Percentiles rank a stretch among this genome's conserved stretches.
Conservation (phyloP, 2,113 vertebrate species). For the Astur gentilis region DNA sequence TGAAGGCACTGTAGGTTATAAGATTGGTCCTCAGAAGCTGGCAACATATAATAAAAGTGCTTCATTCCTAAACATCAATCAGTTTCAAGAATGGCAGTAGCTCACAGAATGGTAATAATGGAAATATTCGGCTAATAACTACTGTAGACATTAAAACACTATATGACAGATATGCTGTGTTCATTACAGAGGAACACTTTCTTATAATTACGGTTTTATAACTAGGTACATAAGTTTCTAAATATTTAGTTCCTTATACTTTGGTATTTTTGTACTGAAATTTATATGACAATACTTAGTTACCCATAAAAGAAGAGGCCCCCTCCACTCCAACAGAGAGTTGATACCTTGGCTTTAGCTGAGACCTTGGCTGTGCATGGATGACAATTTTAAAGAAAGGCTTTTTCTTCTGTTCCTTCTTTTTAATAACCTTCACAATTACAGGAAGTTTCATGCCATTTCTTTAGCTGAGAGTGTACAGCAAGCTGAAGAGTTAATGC, state of each 20-base stretch:
- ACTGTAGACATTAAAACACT: constrained; percentile 45
- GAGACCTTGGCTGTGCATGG: not conserved
- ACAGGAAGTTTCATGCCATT: not conserved
- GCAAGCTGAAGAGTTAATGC: not conserved
- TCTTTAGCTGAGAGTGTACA: not conserved
- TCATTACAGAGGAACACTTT: constrained; percentile 37
- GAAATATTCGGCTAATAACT: constrained; percentile 64
- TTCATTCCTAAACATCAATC: constrained; percentile 74
- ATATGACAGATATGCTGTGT: constrained; percentile 23
- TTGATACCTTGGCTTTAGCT: not conserved
- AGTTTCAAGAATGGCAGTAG: constrained; percentile 68
- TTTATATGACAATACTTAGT: not conserved
- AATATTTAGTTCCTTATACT: constrained; percentile 58
- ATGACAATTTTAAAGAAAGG: not conserved
- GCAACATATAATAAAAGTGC: constrained; percentile 68
- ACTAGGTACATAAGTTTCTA: constrained; percentile 45
- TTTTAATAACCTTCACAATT: not conserved
- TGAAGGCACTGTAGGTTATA: constrained; percentile 50
- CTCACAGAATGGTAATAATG: constrained; percentile 63
- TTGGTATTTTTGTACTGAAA: not conserved
- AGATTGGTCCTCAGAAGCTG: constrained; percentile 61
- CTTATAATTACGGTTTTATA: constrained; percentile 65
- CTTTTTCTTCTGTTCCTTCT: not conserved
- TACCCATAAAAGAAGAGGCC: not conserved
- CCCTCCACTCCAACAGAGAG: not conserved